Evolutionary conservation across 2,888 invertebrate species (phyloP).

Genomic region (Dicyrtomina minuta): DNA sequence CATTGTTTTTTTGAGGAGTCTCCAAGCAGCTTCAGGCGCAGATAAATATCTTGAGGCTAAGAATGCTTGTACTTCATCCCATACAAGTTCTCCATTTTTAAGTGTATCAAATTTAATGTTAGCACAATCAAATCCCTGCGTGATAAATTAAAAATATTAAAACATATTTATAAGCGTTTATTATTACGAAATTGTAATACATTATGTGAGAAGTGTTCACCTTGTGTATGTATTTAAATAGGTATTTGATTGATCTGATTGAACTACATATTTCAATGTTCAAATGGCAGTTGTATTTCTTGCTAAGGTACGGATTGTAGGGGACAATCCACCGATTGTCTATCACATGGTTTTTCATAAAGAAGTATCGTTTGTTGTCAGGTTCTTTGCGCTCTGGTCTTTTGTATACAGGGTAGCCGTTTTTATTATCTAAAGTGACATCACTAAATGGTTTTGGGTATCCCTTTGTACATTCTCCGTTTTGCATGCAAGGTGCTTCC

Average conservation of each 20-base stretch:
- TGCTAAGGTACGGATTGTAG: slow-evolving; percentile 54
- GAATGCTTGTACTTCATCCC: neutral
- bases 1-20: slow-evolving; percentile 54
- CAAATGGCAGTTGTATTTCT: slow-evolving; percentile 56
- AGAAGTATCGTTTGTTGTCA: slow-evolving; percentile 4
- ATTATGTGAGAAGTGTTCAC: no score
- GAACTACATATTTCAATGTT: slow-evolving; percentile 47
- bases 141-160: no score
- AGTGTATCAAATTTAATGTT: slow-evolving; percentile 5
- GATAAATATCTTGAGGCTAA: slow-evolving; percentile 53
- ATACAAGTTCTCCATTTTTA: slow-evolving; percentile 52
- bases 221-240: slow-evolving; percentile 14
- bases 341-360: slow-evolving; percentile 50
- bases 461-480: neutral
- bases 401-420: slow-evolving; percentile 8
- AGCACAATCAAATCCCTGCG: neutral
- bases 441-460: slow-evolving; percentile 10
- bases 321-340: slow-evolving; percentile 55
- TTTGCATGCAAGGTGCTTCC: neutral
- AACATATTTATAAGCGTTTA: no score
- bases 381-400: slow-evolving; percentile 33
- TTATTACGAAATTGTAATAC: no score
- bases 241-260: neutral
- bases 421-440: neutral
- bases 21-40: slow-evolving; percentile 54